Percentiles rank a stretch among this genome's conserved stretches.
Conservation (phyloP, 2,888 invertebrate genomes). For the Drosophila differens region DNA sequence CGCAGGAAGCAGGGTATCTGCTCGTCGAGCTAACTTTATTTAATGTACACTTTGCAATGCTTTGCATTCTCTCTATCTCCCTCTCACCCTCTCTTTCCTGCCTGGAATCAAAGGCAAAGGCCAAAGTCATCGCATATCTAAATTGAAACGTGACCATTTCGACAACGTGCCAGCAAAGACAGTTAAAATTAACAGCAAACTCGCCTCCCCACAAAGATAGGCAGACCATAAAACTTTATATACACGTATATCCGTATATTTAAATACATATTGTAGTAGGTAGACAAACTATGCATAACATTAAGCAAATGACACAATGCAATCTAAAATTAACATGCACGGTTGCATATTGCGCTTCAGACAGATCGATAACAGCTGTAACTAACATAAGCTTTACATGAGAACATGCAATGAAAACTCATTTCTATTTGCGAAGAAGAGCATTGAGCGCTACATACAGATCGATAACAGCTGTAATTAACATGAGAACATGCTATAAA, state of each 20-base stretch:
- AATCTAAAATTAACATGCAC: not conserved
- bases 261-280: not conserved
- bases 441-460: not conserved
- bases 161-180: constrained; percentile 45
- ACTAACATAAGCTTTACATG: not conserved
- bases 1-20: not conserved
- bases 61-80: not conserved
- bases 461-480: not conserved
- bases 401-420: not conserved
- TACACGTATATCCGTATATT: not conserved
- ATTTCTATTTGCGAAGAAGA: not conserved
- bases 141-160: constrained; percentile 57
- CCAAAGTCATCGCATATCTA: constrained; percentile 19
- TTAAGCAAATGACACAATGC: not conserved
- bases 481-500: not conserved
- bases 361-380: not conserved
- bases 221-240: constrained; percentile 13
- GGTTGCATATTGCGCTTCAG: not conserved
- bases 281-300: not conserved
- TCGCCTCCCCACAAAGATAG: constrained; percentile 15
- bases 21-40: not conserved
- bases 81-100: not conserved
- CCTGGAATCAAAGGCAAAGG: not conserved
- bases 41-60: not conserved
- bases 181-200: constrained; percentile 16